Evolutionary conservation across 2,888 invertebrate species (phyloP).

Genomic region (Andrena praecox): DNA sequence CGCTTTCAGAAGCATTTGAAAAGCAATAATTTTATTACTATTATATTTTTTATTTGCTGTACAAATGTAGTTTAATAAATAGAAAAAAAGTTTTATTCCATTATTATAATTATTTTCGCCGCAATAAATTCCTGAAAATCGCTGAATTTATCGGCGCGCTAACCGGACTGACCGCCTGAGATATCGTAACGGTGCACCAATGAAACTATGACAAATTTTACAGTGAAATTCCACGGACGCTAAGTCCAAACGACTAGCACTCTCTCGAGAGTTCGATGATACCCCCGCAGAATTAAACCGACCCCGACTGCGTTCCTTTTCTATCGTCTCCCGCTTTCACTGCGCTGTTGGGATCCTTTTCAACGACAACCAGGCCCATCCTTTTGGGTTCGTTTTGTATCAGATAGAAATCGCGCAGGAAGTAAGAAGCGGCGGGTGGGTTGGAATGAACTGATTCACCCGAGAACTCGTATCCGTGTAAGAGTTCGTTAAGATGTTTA

Average conservation of each 20-base stretch:
- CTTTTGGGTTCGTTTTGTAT: constrained; percentile 49
- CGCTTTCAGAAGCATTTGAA: too few species aligned
- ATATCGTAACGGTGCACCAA: neutral
- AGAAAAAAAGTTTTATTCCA: too few species aligned
- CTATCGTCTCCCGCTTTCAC: constrained; percentile 70
- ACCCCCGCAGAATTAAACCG: constrained; percentile 21
- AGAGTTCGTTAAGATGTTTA: constrained; percentile 8
- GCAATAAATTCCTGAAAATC: too few species aligned
- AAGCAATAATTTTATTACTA: too few species aligned
- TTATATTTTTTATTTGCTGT: too few species aligned
- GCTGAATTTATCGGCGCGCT: too few species aligned
- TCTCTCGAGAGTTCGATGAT: constrained; percentile 58
- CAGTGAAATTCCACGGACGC: neutral
- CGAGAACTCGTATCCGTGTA: neutral
- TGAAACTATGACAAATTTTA: constrained; percentile 5
- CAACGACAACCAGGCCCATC: constrained; percentile 50
- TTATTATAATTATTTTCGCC: too few species aligned
- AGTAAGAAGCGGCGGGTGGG: constrained; percentile 71
- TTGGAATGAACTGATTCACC: constrained; percentile 46
- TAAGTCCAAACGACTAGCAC: neutral
- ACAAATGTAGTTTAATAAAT: too few species aligned
- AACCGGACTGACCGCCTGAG: too few species aligned
- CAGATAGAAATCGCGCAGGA: constrained; percentile 77
- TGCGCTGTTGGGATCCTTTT: constrained; percentile 41
- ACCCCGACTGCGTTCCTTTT: constrained; percentile 61